Conservation (phyloP, 2,888 invertebrate genomes). For the Nephrotoma appendiculata region DNA sequence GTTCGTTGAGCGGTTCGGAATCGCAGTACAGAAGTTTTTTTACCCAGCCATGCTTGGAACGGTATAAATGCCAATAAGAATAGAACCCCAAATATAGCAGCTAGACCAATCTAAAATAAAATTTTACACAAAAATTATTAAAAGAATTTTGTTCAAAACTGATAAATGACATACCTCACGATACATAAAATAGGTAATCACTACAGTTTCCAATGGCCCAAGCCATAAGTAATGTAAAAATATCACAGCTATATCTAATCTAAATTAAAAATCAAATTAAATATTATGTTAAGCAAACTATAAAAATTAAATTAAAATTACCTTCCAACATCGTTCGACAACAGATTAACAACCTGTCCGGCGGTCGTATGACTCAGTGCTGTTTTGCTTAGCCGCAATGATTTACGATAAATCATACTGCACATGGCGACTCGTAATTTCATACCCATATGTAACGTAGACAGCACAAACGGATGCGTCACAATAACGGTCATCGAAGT, state of each 20-base stretch:
- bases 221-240: conserved; percentile 88
- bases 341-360: conserved; percentile 69
- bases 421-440: conserved; percentile 51
- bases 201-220: conserved; percentile 67
- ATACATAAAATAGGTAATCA: conserved; percentile 68
- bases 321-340: conserved; percentile 86
- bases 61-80: conserved; percentile 54
- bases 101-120: conserved; percentile 38
- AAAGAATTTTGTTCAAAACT: neutral
- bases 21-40: conserved; percentile 57
- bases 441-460: conserved; percentile 49
- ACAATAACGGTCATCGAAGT: conserved; percentile 60
- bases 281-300: neutral
- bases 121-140: conserved; percentile 22
- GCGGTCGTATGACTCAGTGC: conserved; percentile 62
- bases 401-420: conserved; percentile 51
- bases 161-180: conserved; percentile 30
- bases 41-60: conserved; percentile 56
- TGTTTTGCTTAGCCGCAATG: conserved; percentile 50
- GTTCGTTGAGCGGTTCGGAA: conserved; percentile 70
- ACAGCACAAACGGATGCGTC: conserved; percentile 84
- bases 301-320: neutral
- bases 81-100: conserved; percentile 41
- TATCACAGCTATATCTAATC: conserved; percentile 46
- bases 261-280: neutral